These are phyloP conservation scores for Mormyrus iriodes DNA, from an alignment of 2,113 vertebrate species.

Conservation along the genomic window DNA sequence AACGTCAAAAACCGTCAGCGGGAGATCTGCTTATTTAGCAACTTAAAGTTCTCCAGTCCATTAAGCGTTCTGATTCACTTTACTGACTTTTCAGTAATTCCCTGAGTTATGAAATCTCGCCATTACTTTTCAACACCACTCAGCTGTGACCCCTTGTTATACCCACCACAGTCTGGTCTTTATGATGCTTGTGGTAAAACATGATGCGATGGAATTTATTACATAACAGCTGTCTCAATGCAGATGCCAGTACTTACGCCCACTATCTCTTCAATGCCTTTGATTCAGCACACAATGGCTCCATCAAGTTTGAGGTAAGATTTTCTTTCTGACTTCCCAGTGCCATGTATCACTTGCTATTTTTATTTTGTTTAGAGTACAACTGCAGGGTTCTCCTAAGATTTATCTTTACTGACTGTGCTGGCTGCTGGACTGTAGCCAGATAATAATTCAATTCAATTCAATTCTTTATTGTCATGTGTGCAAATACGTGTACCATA, in stretches of 20 bases:
- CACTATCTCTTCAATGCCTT: constrained; percentile 98
- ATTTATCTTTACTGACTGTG: neutral
- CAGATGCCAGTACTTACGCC: constrained; percentile 93
- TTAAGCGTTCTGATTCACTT: neutral
- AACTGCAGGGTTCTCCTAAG: neutral
- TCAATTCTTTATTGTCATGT: too few species aligned
- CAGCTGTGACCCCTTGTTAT: neutral
- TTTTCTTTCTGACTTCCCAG: neutral
- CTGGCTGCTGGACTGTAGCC: neutral
- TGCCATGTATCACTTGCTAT: neutral
- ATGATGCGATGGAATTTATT: neutral
- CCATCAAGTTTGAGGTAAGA: constrained; percentile 94
- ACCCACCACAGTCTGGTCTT: neutral
- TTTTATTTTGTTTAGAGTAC: neutral
- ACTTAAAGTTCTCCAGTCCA: neutral
- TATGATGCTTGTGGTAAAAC: neutral
- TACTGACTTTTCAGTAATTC: neutral
- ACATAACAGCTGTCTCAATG: constrained; percentile 33
- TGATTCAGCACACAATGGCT: constrained; percentile 86
- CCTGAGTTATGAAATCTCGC: neutral
- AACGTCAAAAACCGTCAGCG: too few species aligned
- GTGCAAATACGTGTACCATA: too few species aligned
- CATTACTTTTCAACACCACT: neutral
- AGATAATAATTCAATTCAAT: too few species aligned
- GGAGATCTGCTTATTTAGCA: too few species aligned